Evolutionary conservation across 2,797 vertebrate species (phyloP).

Genomic region (Diplodus puntazzo): DNA sequence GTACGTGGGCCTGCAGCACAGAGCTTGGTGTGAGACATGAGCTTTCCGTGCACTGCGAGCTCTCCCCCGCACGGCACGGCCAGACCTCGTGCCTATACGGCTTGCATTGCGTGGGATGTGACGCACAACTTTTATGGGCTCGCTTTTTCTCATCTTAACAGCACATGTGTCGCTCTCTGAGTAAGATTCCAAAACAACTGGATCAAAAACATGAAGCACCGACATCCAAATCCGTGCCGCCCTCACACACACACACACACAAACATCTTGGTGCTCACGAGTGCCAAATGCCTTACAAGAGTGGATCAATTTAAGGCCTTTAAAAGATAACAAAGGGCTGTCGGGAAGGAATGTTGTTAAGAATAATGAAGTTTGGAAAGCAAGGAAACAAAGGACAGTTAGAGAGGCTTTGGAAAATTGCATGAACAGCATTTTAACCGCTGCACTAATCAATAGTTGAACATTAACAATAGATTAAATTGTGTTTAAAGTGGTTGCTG

Average conservation of each 20-base stretch:
- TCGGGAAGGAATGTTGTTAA: not conserved
- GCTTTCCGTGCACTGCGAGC: constrained; percentile 81
- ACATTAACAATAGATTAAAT: not conserved
- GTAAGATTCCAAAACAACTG: constrained; percentile 79
- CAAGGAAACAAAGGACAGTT: constrained; percentile 8
- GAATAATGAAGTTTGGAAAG: constrained; percentile 13
- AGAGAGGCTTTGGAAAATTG: constrained; percentile 6
- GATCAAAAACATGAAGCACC: constrained; percentile 77
- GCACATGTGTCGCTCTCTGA: constrained; percentile 83
- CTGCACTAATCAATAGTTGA: not conserved
- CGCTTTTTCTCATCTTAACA: constrained; percentile 79
- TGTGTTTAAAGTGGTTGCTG: not conserved
- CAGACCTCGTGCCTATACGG: constrained; percentile 79
- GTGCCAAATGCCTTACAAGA: constrained; percentile 58
- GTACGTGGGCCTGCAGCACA: constrained; percentile 74
- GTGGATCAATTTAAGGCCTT: constrained; percentile 33
- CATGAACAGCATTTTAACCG: not conserved
- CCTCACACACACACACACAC: constrained; percentile 37
- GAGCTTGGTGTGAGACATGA: constrained; percentile 77
- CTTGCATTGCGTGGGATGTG: constrained; percentile 79
- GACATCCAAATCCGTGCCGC: constrained; percentile 65
- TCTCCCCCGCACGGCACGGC: constrained; percentile 79
- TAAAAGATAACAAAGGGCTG: constrained; percentile 42
- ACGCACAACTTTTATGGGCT: constrained; percentile 81
- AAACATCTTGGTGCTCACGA: constrained; percentile 35